A percentile compares a stretch with the other conserved stretches of the same genome.
Conservation (phyloP, 2,888 invertebrate species). For the Sesamia inferens region DNA sequence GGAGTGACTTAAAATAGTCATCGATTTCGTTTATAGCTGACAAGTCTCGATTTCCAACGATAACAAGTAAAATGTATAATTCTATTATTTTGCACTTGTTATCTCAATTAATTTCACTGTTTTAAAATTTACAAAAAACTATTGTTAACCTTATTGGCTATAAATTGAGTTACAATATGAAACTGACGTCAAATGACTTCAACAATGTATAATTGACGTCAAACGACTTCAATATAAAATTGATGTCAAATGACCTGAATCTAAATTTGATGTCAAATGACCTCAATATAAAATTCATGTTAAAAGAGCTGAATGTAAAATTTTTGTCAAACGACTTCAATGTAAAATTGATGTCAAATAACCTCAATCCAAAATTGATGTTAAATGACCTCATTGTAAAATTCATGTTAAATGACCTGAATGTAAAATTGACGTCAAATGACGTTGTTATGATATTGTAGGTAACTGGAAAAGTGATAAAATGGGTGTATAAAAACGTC, state of each 20-base stretch:
- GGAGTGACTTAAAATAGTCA: conserved; percentile 72
- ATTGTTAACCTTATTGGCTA: conserved; percentile 14
- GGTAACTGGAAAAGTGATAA: conserved; percentile 2
- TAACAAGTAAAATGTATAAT: conserved; percentile 20
- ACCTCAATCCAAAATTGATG: neutral
- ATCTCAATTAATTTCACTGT: conserved; percentile 45
- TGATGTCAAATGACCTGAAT: neutral
- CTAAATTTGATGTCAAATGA: no score
- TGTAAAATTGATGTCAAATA: conserved; percentile 7
- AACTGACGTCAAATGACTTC: neutral
- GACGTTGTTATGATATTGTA: conserved; percentile 6
- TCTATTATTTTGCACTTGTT: conserved; percentile 58
- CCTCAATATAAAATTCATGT: conserved; percentile 20
- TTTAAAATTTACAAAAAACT: conserved; percentile 17
- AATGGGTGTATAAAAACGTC: neutral
- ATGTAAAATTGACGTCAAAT: conserved; percentile 7
- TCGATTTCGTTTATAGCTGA: conserved; percentile 82
- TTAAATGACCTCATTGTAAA: conserved; percentile 13
- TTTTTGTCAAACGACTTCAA: neutral
- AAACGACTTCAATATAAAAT: neutral
- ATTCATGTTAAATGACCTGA: neutral
- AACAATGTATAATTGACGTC: conserved; percentile 15
- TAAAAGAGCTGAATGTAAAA: neutral
- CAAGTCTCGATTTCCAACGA: conserved; percentile 80
- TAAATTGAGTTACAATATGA: conserved; percentile 24